Conservation (phyloP, 2,797 vertebrate genomes). For the Cyclura pinguis region DNA sequence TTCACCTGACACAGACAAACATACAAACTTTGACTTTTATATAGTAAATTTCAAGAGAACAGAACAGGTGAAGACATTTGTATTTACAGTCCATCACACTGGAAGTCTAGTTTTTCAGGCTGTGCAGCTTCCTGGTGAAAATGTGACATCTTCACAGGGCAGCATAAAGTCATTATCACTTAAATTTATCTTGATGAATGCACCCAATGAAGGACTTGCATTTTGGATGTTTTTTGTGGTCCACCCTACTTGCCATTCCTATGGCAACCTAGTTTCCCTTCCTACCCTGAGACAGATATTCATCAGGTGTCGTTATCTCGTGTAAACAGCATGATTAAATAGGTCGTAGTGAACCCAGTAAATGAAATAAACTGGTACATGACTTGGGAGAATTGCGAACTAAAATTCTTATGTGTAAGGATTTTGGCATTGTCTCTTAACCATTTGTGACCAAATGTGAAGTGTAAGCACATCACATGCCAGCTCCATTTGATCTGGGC, state of each 20-base stretch:
- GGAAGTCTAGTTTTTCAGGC: background rate
- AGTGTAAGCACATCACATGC: background rate
- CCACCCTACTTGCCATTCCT: background rate
- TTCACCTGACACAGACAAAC: no score
- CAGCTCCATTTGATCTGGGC: background rate
- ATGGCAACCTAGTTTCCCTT: background rate
- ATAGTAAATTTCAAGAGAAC: background rate
- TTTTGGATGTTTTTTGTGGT: background rate
- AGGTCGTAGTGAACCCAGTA: background rate
- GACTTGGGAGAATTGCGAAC: background rate
- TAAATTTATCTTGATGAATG: background rate
- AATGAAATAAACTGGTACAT: background rate
- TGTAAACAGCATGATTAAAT: background rate
- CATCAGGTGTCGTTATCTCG: background rate
- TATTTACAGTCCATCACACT: background rate
- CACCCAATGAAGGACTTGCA: background rate
- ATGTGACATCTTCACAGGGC: background rate
- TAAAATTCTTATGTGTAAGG: background rate
- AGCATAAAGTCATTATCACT: background rate
- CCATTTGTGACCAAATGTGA: background rate
- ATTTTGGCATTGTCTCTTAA: background rate
- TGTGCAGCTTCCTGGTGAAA: background rate
- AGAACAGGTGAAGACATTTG: background rate
- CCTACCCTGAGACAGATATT: background rate
- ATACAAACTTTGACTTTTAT: no score